Evolutionary conservation across 2,113 vertebrate species (phyloP).

Genomic region (Cryptoleucopteryx plumbea): DNA sequence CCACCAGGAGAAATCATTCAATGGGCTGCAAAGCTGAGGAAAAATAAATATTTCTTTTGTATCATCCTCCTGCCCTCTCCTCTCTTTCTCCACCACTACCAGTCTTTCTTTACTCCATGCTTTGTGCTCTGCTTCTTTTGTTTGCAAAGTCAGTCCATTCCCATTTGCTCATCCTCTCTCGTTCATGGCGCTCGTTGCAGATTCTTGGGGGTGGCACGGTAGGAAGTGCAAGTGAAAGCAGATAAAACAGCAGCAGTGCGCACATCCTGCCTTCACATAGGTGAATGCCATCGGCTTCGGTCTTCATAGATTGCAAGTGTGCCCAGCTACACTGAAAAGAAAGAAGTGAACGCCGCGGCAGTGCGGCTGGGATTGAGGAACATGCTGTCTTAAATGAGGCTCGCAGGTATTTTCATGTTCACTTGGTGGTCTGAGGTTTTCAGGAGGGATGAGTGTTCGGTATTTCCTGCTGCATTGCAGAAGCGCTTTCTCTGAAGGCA

Average conservation of each 20-base stretch:
- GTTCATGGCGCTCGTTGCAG: fast-evolving
- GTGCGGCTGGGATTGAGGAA: neutral
- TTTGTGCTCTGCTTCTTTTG: neutral
- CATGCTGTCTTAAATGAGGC: fast-evolving
- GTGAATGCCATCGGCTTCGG: fast-evolving
- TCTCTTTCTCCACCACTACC: neutral
- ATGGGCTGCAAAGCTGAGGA: neutral
- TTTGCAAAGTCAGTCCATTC: neutral
- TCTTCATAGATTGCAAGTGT: neutral
- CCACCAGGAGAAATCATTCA: fast-evolving
- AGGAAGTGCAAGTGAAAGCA: neutral
- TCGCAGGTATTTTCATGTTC: neutral
- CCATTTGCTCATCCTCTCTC: neutral
- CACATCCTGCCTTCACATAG: neutral
- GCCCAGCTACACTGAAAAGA: neutral
- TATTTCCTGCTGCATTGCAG: fast-evolving
- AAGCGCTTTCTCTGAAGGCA: neutral
- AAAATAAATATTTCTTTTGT: fast-evolving
- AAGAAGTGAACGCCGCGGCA: fast-evolving
- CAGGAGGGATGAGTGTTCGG: neutral
- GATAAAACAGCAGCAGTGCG: fast-evolving
- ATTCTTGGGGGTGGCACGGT: neutral
- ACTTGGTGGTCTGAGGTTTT: neutral
- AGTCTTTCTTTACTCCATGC: neutral
- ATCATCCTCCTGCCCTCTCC: neutral